Evolutionary conservation across 2,797 vertebrate species (phyloP), one percentile per base, ranked within the genome.

Genomic region (Cyclura pinguis): DNA sequence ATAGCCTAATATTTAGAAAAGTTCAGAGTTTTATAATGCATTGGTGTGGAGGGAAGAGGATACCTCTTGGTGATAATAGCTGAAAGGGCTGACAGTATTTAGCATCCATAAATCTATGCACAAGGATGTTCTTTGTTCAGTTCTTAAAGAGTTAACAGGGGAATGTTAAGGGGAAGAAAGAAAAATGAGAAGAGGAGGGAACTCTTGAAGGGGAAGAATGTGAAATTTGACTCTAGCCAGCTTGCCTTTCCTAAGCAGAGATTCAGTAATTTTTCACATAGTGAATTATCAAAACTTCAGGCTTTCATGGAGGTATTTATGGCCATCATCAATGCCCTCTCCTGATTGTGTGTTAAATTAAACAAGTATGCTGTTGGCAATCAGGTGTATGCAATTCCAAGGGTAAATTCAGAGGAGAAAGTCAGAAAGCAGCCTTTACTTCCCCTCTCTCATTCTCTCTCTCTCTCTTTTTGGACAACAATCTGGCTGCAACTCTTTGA

Each of bases 121-220:
- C 59, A 88, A 64, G 50, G 72, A 76, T 12, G 69, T 6, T 16
- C 27, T 85, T 78, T 72, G 59, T 59, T 80, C 80, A 24, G n/a
- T n/a, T 93, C 88, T 90, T 76, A 91, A 89, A 90, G 86, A 88
- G 85, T 72, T 95, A 93, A 92, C 35, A 85, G 24, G 38, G 10
- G 81, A 81, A 64, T 90, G 50, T 92, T 87, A 90, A 93, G 24
- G 22, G 88, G 77, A 9, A 62, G 77, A 57, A 84, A 84, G 72
- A 67, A 52, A 89, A 80, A 93, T 77, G 47, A 89, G 20, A 84
- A 35, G 24, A 89, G 77, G 91, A 93, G 89, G 94, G 92, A 78
- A 78, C 82, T n/a, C 0, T 22, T 82, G 5, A 84, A 74, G 80
- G 91, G 73, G 3, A 93, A 86, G 91, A 93, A 91, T 64, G 88